These are phyloP conservation scores for Antheraea mylitta DNA, from an alignment of 1,140 invertebrate species.

Conservation along the genomic window DNA sequence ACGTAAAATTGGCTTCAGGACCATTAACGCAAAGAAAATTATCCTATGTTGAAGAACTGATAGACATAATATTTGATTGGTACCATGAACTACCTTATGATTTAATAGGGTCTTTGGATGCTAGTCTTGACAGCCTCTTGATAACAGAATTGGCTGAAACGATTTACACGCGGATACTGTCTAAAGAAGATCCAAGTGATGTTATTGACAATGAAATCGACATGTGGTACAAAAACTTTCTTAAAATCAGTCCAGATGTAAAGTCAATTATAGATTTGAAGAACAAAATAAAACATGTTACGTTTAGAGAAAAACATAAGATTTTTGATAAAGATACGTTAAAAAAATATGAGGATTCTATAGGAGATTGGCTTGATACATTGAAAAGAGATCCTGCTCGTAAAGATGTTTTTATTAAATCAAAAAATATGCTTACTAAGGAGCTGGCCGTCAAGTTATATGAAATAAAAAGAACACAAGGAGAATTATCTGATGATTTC, in stretches of 20 bases:
- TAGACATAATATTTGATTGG: conserved; percentile 15
- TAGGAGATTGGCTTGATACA: conserved; percentile 20
- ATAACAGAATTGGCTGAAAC: conserved; percentile 10
- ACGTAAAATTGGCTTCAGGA: not conserved
- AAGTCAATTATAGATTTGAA: conserved; percentile 6
- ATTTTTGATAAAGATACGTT: conserved; percentile 10
- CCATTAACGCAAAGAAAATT: not conserved
- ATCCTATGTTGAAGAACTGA: conserved; percentile 15
- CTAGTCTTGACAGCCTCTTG: not conserved
- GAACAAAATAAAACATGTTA: conserved; percentile 10
- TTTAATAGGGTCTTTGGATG: not conserved
- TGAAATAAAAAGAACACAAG: not conserved
- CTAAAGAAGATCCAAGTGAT: conserved; percentile 2
- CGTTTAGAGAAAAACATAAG: not conserved
- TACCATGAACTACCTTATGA: conserved; percentile 3
- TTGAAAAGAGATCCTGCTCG: conserved; percentile 7
- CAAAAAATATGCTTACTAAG: conserved; percentile 12
- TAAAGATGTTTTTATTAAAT: not conserved
- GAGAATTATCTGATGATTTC: not conserved
- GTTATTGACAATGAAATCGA: conserved; percentile 8
- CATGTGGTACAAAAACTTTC: conserved; percentile 8
- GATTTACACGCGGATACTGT: not conserved
- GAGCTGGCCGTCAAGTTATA: conserved; percentile 7
- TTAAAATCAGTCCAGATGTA: not conserved
- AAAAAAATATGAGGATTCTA: conserved; percentile 20